Conservation (phyloP, 2,113 vertebrate genomes). For the Pangasianodon hypophthalmus region DNA sequence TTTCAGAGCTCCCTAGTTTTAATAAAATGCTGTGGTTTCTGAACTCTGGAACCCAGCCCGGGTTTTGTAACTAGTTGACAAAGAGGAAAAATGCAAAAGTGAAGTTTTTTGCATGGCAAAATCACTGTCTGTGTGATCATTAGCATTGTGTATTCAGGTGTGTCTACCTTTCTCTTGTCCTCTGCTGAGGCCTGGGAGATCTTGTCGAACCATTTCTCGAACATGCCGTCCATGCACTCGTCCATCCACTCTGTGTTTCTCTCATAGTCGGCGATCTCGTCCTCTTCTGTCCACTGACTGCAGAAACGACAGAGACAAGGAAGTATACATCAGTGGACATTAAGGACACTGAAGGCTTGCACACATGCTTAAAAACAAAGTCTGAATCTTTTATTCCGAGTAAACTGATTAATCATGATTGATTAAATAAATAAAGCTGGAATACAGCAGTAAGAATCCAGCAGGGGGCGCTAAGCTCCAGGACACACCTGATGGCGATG, state of each 20-base stretch:
- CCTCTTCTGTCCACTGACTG: conserved; percentile 95
- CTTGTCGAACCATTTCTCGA: conserved; percentile 97
- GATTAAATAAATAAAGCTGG: background rate
- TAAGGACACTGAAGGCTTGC: background rate
- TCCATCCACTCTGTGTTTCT: conserved; percentile 98
- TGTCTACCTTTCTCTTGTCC: conserved; percentile 89
- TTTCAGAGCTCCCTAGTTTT: background rate
- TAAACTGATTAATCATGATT: background rate
- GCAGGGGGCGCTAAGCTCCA: background rate
- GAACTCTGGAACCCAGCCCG: background rate
- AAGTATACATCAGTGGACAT: background rate
- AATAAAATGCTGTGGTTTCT: background rate
- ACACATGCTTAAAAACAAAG: background rate
- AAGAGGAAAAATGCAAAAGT: conserved; percentile 17
- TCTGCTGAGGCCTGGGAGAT: conserved; percentile 86
- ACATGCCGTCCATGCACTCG: conserved; percentile 94
- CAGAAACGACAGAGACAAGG: conserved; percentile 37
- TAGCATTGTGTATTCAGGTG: background rate
- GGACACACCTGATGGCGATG: conserved; percentile 83
- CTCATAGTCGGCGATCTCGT: conserved; percentile 93
- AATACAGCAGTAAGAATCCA: background rate
- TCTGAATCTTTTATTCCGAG: background rate
- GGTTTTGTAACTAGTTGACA: background rate
- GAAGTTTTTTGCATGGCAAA: conserved; percentile 13
- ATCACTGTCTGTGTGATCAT: background rate